Evolutionary conservation across 1,140 invertebrate species (phyloP), one percentile per base, ranked within the genome.

Genomic region (Drosophila equinoxialis): DNA sequence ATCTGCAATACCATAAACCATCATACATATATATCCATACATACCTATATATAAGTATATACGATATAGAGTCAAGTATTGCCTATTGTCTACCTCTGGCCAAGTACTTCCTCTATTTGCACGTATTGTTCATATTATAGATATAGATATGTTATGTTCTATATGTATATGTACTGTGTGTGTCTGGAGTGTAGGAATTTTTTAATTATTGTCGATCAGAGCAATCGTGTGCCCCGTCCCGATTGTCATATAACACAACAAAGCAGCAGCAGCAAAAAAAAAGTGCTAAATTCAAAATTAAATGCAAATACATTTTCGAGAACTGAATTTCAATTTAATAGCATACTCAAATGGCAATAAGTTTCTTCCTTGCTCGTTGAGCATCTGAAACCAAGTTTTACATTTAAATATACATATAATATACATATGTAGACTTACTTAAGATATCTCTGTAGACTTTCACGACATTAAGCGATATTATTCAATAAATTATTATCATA

Each of bases 241-340:
- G 30, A 30, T 30, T 30, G 30, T 20, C 17, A 23, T 11, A 20
- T 23, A 10, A 51, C 45, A 51, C 8, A 51, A 8, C n/a, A 14
- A 45, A 14, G n/a, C 42, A 23, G 8, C 17, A 51, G 20, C 4
- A 51, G 3, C 23, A 42, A 51, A 62, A 55, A 62, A 70, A 66
- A 66, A 51, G 66, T 45, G 37, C 62, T 37, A 37, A 72, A 48
- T 17, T 48, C 17, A 11, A 51, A 51, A 51, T 23, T 20, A 23
- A 51, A 51, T 51, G 17, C 45, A 14, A 51, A 51, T 51, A 51
- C 45, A 51, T 51, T 51, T 51, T 20, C 45, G 45, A 51, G 45
- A 51, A 23, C 13, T 51, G 45, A 51, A 51, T 51, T 51, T 23
- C 20, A 51, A 51, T 51, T 51, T 51, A 10, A 51, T 51, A 11